These are phyloP conservation scores for Neostethus bicornis DNA, from an alignment of 2,797 vertebrate genomes.

Conservation along the genomic window DNA sequence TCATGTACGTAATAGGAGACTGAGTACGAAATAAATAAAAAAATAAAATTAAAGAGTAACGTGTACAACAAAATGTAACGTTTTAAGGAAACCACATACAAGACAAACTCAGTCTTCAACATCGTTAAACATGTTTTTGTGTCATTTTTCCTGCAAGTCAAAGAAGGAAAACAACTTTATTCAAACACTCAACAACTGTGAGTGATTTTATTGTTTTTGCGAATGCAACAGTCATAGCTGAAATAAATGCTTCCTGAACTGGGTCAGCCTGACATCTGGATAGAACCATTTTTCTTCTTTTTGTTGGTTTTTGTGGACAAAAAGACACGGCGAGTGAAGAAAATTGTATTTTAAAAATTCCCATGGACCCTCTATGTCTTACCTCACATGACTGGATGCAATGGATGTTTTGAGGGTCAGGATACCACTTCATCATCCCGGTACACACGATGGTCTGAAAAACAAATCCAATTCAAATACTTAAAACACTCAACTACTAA, in stretches of 20 bases:
- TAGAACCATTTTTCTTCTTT: constrained; percentile 3
- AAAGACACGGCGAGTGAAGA: constrained; percentile 1
- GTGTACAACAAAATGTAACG: background rate
- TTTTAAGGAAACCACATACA: background rate
- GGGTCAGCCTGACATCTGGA: constrained; percentile 23
- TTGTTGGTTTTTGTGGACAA: constrained; percentile 1
- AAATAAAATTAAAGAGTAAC: constrained; percentile 4
- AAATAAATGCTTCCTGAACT: constrained; percentile 28
- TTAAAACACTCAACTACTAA: too few relatives aligned
- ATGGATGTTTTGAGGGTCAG: constrained; percentile 85
- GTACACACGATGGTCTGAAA: constrained; percentile 91
- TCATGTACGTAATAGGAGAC: too few relatives aligned
- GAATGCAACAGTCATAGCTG: constrained; percentile 12
- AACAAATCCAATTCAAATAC: constrained; percentile 22
- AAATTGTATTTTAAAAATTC: constrained; percentile 3
- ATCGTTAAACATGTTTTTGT: constrained; percentile 1
- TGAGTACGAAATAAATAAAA: too few relatives aligned
- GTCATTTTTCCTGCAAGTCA: constrained; percentile 5
- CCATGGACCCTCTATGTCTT: constrained; percentile 60
- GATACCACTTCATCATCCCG: constrained; percentile 89
- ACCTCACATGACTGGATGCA: constrained; percentile 98
- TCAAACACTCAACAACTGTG: constrained; percentile 7
- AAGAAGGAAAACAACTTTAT: constrained; percentile 1
- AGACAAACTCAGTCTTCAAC: background rate
- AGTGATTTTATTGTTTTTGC: constrained; percentile 11